Evolutionary conservation across 2,113 vertebrate genomes (phyloP), one percentile per base, ranked within the genome.

Genomic region (Syngnathus scovelli): DNA sequence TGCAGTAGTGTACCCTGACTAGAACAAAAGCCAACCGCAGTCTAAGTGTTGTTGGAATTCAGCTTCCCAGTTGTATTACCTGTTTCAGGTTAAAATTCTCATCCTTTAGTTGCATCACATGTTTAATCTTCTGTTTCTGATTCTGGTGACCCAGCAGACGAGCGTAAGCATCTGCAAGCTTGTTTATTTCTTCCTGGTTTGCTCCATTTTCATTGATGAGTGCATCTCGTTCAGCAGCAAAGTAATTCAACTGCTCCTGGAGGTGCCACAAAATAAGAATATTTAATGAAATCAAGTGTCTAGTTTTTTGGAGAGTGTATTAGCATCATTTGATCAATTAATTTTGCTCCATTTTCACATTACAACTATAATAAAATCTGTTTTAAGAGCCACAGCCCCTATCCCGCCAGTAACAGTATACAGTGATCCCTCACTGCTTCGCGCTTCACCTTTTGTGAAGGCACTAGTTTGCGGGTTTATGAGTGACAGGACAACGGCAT

Each of bases 91-190:
- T 72, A 4, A 82, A 65, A 36, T 99, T 99, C 71, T 99, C 94
- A 62, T 95, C 93, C 74, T 99, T 99, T 43, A 99, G 33, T 77
- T 95, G 98, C 87, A 96, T 90, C 74, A 99, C 93, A 48, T 98
- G 97, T 70, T 93, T 98, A 85, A 99, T 99, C 90, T 99, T 99
- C 87, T 99, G 97, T 78, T 93, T 94, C 81, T 96, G 93, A 86
- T 99, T 99, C 82, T 98, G 97, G 81, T 99, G 97, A 44, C 97
- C 96, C 73, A 98, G 86, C 69, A 99, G 90, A 33, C 89, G 92
- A 19, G 94, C 94, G 43, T 98, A 99, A 0, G 95, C 95, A 13
- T 93, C 90, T 1, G 93, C 90, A 51, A 99, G 64, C 79, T 93
- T 94, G 84, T 92, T 95, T 52, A 99, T 80, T 75, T 98, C 92